Evolutionary conservation across 2,888 invertebrate genomes (phyloP), one percentile per base, ranked within the genome.

Genomic region (Drosophila mayaguana): DNA sequence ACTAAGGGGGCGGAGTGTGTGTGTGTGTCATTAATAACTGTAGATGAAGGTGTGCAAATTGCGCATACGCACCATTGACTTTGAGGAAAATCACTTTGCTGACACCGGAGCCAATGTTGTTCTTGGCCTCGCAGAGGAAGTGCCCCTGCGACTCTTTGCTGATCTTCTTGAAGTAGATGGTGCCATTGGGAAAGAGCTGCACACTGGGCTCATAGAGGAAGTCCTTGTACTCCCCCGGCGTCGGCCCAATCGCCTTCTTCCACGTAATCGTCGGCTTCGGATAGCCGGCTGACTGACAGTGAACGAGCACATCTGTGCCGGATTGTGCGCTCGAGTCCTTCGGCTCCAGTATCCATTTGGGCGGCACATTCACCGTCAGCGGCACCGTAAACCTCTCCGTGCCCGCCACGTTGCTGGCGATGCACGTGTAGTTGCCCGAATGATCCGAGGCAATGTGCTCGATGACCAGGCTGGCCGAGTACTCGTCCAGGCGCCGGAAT

Each of bases 121-220:
- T 98, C 88, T 97, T 96, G n/a, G 97, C 97, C 91, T 98, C 97
- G 93, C 98, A 98, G 60, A 98, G 94, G 92, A 97, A 98, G 92
- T 97, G 96, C 0, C 98, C 97, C 93, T 97, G 97, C 91, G 96
- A 97, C 89, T 96, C 96, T 93, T 97, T 97, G 83, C 96, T 96
- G 57, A 97, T 96, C 91, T 96, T 95, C 85, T 96, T 95, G 92
- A 97, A 97, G 75, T 96, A 95, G 77, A 97, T 94, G 14, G 97
- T 97, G 32, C 97, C 97, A 91, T 97, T 97, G 81, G 96, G 95
- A 86, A 96, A 95, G 68, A 96, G 95, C 75, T 96, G 95, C 34
- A 96, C 95, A 90, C 95, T 96, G 59, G 96, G 96, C 91, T 96
- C 96, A 89, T 96, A 96, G 87, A 96, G 94, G 91, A 96, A 96